Conservation (phyloP, 1,140 invertebrate species). For the Hesperophylax magnus region DNA sequence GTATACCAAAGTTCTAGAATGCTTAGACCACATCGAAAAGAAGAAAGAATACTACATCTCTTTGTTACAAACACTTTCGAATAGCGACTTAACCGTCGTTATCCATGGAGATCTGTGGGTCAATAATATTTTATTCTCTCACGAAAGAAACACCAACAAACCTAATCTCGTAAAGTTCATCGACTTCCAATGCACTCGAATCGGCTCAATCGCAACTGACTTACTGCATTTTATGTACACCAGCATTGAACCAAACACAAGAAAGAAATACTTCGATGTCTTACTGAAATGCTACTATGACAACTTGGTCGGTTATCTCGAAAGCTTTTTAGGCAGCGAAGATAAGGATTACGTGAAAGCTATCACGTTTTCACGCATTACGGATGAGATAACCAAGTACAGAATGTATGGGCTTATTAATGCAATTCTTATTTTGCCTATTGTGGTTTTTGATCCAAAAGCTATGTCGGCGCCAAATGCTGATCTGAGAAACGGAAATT, state of each 20-base stretch:
- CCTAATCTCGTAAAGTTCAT: slow-evolving; percentile 60
- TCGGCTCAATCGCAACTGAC: slow-evolving; percentile 60
- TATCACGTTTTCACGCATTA: slow-evolving; percentile 35
- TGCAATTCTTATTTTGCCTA: slow-evolving; percentile 46
- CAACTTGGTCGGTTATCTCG: slow-evolving; percentile 55
- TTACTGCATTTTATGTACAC: slow-evolving; percentile 63
- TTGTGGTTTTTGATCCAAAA: slow-evolving; percentile 40
- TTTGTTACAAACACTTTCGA: neutral
- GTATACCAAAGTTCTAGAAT: slow-evolving; percentile 36
- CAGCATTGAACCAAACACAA: slow-evolving; percentile 59
- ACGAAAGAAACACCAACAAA: slow-evolving; percentile 54
- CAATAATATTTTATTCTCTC: slow-evolving; percentile 64
- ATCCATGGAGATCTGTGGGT: slow-evolving; percentile 67
- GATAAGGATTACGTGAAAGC: slow-evolving; percentile 37
- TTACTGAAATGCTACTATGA: slow-evolving; percentile 61
- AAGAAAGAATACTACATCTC: slow-evolving; percentile 17
- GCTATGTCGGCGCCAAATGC: neutral
- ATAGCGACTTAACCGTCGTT: slow-evolving; percentile 54
- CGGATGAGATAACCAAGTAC: slow-evolving; percentile 25
- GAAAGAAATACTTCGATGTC: slow-evolving; percentile 60
- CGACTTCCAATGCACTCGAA: slow-evolving; percentile 63
- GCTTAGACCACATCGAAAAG: slow-evolving; percentile 2
- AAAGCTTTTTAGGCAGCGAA: slow-evolving; percentile 31
- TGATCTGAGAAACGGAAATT: slow-evolving; percentile 14
- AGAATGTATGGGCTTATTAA: slow-evolving; percentile 50